Evolutionary conservation across 2,888 invertebrate species (phyloP).

Genomic region (Andrena dorsata): DNA sequence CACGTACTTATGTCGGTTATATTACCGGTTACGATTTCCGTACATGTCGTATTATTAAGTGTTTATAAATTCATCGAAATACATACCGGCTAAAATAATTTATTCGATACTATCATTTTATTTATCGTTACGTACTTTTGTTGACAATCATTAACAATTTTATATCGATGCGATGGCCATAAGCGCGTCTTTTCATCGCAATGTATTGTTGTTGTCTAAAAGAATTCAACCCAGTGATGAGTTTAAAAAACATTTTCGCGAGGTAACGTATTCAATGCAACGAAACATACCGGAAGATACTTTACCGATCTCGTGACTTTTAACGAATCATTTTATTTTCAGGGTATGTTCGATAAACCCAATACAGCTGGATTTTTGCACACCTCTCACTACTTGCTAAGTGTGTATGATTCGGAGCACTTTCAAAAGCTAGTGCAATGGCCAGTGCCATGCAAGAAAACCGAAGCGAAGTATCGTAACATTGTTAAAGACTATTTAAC

Average conservation of each 20-base stretch:
- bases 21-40: constrained; percentile 1
- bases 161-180: constrained; percentile 55
- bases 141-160: not conserved
- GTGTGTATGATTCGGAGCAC: constrained; percentile 77
- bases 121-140: not conserved
- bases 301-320: not conserved
- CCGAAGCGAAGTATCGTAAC: constrained; percentile 80
- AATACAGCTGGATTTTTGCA: constrained; percentile 81
- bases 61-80: not conserved
- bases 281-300: not conserved
- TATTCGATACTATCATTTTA: not conserved
- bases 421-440: constrained; percentile 78
- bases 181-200: constrained; percentile 76
- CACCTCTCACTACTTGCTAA: constrained; percentile 79
- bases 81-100: not conserved
- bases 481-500: constrained; percentile 77
- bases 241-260: constrained; percentile 77
- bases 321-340: constrained; percentile 36
- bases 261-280: constrained; percentile 43
- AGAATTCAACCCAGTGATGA: constrained; percentile 76
- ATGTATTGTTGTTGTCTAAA: constrained; percentile 78
- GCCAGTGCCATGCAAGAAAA: constrained; percentile 81
- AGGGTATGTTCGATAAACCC: constrained; percentile 83
- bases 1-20: not conserved
- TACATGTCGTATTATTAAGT: not conserved